phyloP scores from a whole-genome alignment of 2,113 vertebrate species.

The Menura novaehollandiae region DNA sequence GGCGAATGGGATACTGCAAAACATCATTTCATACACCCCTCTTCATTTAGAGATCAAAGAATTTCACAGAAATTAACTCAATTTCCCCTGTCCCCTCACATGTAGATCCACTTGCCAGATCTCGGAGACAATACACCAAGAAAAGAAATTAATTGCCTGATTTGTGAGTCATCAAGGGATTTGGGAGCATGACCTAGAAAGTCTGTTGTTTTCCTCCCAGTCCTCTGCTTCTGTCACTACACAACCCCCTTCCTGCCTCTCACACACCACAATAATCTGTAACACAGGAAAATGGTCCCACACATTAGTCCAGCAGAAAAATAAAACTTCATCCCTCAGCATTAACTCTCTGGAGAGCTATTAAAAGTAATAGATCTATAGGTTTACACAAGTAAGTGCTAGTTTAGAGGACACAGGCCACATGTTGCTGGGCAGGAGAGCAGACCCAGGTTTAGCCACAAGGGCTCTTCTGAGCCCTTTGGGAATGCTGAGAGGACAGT shows the following conservation, averaged over 20 bases:
- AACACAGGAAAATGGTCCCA: neutral
- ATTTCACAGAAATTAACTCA: neutral
- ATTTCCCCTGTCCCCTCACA: neutral
- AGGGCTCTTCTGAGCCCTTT: neutral
- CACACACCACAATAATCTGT: neutral
- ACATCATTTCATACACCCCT: neutral
- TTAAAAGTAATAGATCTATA: neutral
- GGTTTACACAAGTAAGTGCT: neutral
- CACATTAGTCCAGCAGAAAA: neutral
- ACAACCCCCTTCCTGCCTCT: neutral
- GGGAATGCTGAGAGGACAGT: neutral
- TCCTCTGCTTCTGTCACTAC: neutral
- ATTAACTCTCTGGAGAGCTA: neutral
- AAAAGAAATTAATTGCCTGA: neutral
- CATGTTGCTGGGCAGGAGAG: neutral
- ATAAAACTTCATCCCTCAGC: neutral
- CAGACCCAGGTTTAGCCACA: neutral
- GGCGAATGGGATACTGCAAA: slow-evolving; percentile 90
- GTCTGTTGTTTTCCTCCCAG: neutral
- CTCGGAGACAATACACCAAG: neutral
- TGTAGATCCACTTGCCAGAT: neutral
- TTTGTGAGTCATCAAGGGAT: neutral
- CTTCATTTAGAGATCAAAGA: neutral
- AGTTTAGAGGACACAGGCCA: neutral
- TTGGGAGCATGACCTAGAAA: neutral